Conservation (phyloP, 2,113 vertebrate genomes). For the Dromas ardeola region DNA sequence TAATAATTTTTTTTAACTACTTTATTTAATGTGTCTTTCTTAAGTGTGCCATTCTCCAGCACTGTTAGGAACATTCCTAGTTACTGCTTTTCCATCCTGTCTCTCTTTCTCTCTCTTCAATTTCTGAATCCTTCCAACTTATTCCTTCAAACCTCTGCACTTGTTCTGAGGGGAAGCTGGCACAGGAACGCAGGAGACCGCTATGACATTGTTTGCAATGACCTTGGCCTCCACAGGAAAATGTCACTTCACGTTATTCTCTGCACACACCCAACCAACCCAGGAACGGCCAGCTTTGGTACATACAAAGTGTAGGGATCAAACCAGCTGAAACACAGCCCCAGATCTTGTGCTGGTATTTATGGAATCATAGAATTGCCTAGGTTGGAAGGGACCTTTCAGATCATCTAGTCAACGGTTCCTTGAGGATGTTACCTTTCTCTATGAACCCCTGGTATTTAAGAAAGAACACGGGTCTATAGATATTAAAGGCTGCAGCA, state of each 20-base stretch:
- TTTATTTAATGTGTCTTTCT: neutral
- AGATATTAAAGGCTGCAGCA: neutral
- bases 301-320: neutral
- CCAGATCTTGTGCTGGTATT: neutral
- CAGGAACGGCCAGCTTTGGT: neutral
- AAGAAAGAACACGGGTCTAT: accelerated
- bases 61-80: neutral
- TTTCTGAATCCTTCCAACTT: neutral
- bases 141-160: neutral
- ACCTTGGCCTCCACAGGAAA: neutral
- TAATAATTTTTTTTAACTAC: neutral
- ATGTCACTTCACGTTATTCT: neutral
- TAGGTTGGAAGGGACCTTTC: too few relatives aligned
- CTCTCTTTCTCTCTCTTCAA: neutral
- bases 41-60: neutral
- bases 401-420: too few relatives aligned
- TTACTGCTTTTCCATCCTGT: neutral
- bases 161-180: neutral
- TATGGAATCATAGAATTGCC: too few relatives aligned
- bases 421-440: neutral
- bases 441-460: neutral
- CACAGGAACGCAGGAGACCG: neutral
- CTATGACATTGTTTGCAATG: accelerated
- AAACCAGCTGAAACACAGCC: neutral
- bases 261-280: neutral